Percentiles rank a stretch among this genome's conserved stretches.
Evolutionary conservation across 64 coral and sea anemone genomes (phyloP).

Genomic region (Catalaphyllia jardinei): DNA sequence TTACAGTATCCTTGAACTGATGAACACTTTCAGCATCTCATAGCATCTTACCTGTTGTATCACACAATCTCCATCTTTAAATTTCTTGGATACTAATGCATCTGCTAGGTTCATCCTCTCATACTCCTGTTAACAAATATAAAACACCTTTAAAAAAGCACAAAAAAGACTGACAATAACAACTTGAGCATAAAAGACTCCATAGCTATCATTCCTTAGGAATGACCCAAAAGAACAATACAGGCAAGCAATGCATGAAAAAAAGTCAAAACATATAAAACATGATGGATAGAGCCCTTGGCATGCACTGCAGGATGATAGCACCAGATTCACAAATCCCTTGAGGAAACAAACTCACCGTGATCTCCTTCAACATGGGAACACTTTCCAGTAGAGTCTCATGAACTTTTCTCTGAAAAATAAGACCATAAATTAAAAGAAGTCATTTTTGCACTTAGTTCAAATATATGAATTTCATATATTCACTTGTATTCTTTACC

Average conservation of each 20-base stretch:
- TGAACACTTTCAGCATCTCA: not conserved
- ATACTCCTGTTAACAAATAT: conserved; percentile 66
- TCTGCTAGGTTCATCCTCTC: conserved; percentile 99
- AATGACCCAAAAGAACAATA: too few species aligned
- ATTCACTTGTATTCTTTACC: too few species aligned
- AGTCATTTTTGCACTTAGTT: too few species aligned
- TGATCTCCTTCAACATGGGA: conserved; percentile 88
- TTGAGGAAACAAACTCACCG: conserved; percentile 51
- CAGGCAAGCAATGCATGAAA: too few species aligned
- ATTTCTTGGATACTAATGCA: conserved; percentile 85
- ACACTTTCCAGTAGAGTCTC: conserved; percentile 88
- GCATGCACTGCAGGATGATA: too few species aligned
- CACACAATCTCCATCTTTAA: conserved; percentile 94
- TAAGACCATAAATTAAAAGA: not conserved
- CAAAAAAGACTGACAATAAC: too few species aligned
- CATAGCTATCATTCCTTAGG: too few species aligned
- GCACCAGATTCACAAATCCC: too few species aligned
- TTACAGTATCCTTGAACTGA: not conserved
- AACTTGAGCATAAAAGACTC: too few species aligned
- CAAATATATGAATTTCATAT: too few species aligned
- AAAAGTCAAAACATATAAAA: too few species aligned
- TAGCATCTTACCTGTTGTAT: conserved; percentile 78
- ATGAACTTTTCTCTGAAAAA: conserved; percentile 82
- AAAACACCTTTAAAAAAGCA: not conserved
- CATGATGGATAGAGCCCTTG: too few species aligned